phyloP scores from a whole-genome alignment of 2,888 invertebrate species.

The Anthrax anthrax region DNA sequence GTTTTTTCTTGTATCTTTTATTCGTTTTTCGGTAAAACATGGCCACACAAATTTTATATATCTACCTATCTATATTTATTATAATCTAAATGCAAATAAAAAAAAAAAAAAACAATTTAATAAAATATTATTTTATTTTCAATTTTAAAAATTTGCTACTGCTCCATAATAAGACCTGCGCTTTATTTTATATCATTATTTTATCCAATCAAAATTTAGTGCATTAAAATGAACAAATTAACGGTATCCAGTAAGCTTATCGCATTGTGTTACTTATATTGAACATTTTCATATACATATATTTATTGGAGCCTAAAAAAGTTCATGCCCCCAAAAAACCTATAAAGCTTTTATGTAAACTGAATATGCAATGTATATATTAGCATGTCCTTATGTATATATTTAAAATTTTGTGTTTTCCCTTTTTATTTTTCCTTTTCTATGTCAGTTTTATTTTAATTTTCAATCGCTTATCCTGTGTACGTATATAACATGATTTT shows the following conservation, averaged over 20 bases:
- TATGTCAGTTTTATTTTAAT: no score
- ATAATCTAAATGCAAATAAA: background rate
- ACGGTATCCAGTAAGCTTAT: background rate
- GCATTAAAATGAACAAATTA: slow-evolving; percentile 1
- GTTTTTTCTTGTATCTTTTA: no score
- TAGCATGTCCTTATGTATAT: no score
- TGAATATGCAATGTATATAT: no score
- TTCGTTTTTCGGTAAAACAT: no score
- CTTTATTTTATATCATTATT: background rate
- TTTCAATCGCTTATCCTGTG: no score
- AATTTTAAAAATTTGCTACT: background rate
- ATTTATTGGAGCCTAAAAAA: slow-evolving; percentile 2
- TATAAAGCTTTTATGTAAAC: no score
- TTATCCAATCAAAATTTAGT: slow-evolving; percentile 2
- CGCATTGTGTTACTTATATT: background rate
- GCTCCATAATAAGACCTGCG: background rate
- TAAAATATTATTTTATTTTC: background rate
- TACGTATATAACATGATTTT: no score
- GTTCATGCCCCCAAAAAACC: background rate
- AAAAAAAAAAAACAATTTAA: background rate
- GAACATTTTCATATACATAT: no score
- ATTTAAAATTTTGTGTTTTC: background rate
- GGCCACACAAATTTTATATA: background rate
- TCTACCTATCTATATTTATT: background rate
- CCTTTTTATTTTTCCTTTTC: background rate